These are phyloP conservation scores for Scelioninae gen. 1 DNA, from an alignment of 2,888 invertebrate species.

Conservation along the genomic window DNA sequence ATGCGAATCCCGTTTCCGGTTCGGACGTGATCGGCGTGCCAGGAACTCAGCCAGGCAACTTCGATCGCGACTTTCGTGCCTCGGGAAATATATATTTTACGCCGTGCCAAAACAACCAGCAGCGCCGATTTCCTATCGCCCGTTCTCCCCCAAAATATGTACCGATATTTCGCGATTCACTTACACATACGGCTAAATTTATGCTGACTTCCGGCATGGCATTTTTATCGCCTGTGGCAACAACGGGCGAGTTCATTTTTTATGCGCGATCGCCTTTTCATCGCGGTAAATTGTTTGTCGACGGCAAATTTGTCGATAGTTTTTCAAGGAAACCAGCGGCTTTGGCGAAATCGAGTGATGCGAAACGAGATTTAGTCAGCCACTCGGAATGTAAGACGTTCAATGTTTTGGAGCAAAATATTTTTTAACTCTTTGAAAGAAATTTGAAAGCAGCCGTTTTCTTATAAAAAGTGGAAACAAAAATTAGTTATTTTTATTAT, in stretches of 20 bases:
- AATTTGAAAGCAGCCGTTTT: too few relatives aligned
- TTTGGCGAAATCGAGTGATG: conserved; percentile 26
- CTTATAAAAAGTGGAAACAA: too few relatives aligned
- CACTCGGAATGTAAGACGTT: conserved; percentile 29
- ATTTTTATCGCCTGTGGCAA: conserved; percentile 4
- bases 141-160: conserved; percentile 24
- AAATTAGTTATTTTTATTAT: too few relatives aligned
- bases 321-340: conserved; percentile 10
- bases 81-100: conserved; percentile 47
- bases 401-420: conserved; percentile 34
- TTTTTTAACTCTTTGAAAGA: background rate
- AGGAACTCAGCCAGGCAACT: conserved; percentile 51
- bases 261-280: conserved; percentile 23
- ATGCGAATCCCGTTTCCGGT: conserved; percentile 72
- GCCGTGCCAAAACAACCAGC: too few relatives aligned
- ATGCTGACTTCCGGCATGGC: conserved; percentile 6
- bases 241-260: background rate
- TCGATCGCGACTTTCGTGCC: conserved; percentile 64
- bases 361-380: conserved; percentile 54
- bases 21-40: conserved; percentile 73
- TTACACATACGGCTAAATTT: conserved; percentile 14
- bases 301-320: conserved; percentile 16
- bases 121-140: conserved; percentile 39
- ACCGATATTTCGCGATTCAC: conserved; percentile 46
- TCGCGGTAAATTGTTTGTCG: conserved; percentile 29